Evolutionary conservation across 1,140 invertebrate species (phyloP), one percentile per base, ranked within the genome.

Genomic region (Daktulosphaira vitifoliae): DNA sequence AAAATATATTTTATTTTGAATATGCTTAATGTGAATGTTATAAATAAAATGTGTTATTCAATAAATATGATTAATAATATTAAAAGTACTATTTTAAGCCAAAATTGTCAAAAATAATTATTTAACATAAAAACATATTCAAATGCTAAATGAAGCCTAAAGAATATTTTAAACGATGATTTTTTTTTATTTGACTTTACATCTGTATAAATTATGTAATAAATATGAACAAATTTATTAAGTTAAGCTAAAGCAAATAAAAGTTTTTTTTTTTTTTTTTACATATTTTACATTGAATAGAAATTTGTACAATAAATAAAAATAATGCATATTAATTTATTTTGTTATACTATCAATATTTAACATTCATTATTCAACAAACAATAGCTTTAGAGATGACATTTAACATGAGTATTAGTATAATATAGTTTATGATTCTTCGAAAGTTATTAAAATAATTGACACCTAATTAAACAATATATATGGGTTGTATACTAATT

Each of bases 61-160:
- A 42, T 42, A 42, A 42, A 42, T 15, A 56, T 39, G 39, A 13
- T 39, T 29, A 26, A 56, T 44, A 44, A 33, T 29, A 62, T 46
- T 33, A 15, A 62, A 46, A 48, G 22, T 62, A 62, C 13, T 46
- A 33, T 23, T 48, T 62, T 62, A 62, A 62, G 25, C 26, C 16
- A 11, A 48, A 20, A 18, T 48, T 44, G 38, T 44, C 11, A 6
- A 33, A 6, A 50, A 9, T 62, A 62, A 46, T 46, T 62, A 46
- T 9, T n/a, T 48, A 18, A 16, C 46, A 44, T 25, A 62, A 8
- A 48, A 33, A 62, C 29, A 48, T 29, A 39, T 46, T 62, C 46
- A 25, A 62, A 48, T 39, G 25, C 56, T 42, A 48, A 62, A 23
- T 33, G 7, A 62, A 62, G 42, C 44, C 54, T 59, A 39, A 59